phyloP scores from a whole-genome alignment of 30 jellyfish, hydroid and myxozoan genomes.

The Haliclystus octoradiatus region DNA sequence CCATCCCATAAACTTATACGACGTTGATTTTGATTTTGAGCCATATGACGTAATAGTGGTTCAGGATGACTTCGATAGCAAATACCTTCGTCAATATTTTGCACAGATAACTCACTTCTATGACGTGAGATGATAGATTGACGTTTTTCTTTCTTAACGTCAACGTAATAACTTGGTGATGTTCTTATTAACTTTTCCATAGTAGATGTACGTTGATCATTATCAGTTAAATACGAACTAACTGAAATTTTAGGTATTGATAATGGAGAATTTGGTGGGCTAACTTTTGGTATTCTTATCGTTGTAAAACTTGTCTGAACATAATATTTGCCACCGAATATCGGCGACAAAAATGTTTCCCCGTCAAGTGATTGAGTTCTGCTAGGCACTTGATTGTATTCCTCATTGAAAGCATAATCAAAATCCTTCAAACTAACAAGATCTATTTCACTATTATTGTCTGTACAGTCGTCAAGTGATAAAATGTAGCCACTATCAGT shows the following conservation, averaged over 20 bases:
- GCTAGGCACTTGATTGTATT: background rate
- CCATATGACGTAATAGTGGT: background rate
- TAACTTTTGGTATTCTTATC: constrained; percentile 41
- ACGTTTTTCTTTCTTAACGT: background rate
- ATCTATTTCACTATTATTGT: background rate
- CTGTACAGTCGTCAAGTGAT: background rate
- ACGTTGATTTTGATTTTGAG: background rate
- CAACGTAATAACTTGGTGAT: background rate
- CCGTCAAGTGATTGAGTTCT: background rate
- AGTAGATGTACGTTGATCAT: background rate
- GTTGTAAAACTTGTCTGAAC: constrained; percentile 58
- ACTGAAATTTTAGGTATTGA: background rate
- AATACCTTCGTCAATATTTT: too few relatives aligned
- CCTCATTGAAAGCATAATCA: background rate
- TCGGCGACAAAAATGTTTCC: constrained; percentile 16
- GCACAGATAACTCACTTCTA: background rate
- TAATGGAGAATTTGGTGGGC: background rate
- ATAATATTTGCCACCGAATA: constrained; percentile 55
- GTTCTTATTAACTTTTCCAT: background rate
- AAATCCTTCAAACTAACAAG: background rate
- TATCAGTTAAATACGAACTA: background rate
- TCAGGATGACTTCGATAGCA: too few relatives aligned
- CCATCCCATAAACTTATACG: background rate
- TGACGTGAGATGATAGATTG: background rate
- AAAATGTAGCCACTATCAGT: background rate